Base-by-base conservation (phyloP, 2,113 vertebrate species). In the Tachycineta bicolor region DNA sequence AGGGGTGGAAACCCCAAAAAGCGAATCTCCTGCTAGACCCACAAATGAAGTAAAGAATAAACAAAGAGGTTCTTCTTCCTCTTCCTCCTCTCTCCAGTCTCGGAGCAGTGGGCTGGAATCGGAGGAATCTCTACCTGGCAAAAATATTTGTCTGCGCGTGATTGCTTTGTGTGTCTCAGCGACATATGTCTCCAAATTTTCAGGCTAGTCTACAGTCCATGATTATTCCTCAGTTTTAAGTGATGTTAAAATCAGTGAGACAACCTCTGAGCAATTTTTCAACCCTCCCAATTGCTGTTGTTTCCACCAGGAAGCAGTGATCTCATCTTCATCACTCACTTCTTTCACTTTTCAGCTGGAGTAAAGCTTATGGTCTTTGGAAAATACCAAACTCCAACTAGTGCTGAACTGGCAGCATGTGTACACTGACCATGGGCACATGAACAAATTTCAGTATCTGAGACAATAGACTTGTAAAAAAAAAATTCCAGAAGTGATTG, bases 361-460 rank as follows among this genome's bases (percentile, higher is more conserved):
- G 14, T 33, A 65, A 77, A 74, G 24, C 19, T 50, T 58, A 19
- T 43, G 12, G 21, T 26, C 62, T 59, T 88, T 52, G 67, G 34
- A n/a, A 33, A 5, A 22, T 3, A 56, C 3, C 18, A 63, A 41
- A 67, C 8, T 29, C 56, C 33, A 67, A 13, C 9, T 20, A 28
- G 20, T 55, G 39, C 15, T 14, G 2, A 67, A 22, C 1, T 16
- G 31, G 26, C 17, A 77, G 18, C 0, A 0, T 10, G 2, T 20
- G 8, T 65, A 31, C 34, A 34, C 11, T 25, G n/a, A n/a, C 20
- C 14, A 12, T 14, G 13, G 29, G 22, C n/a, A 13, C 3, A 0
- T 43, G 41, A 60, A 44, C 3, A 53, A 39, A 49, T 6, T 8
- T 23, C 37, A 39, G 25, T 7, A 83, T 71, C 34, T 44, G 17